Evolutionary conservation across 2,888 invertebrate genomes (phyloP), one percentile per base, ranked within the genome.

Genomic region (Mesopsocus fuscifrons): DNA sequence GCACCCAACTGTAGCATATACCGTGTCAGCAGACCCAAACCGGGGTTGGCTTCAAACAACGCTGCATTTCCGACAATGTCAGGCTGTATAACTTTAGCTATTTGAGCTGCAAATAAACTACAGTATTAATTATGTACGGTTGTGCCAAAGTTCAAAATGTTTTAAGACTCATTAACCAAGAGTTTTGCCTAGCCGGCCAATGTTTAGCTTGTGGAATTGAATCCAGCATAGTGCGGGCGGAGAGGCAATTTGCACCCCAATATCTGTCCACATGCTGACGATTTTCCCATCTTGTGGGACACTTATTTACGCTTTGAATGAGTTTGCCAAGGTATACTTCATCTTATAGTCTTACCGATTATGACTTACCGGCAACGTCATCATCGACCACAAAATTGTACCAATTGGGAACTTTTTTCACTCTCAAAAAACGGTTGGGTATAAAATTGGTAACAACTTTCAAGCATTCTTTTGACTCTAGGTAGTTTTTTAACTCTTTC

Each of bases 401-500:
- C 5, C 6, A 6, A 5, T 3, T 20, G 13, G 38, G 38, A 38
- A 11, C 6, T 16, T 38, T 18, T 38, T 38, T 38, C 4, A 20
- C 4, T 17, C 20, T 38, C n/a, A 38, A 20, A 20, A 18, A 38
- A 5, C 20, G 17, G n/a, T 5, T 11, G 5, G 38, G 38, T 18
- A 38, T 26, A 26, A 26, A 26, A 6, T 11, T 11, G 11, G 26
- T 9, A 6, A 26, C 26, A 6, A 26, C 6, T 11, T 6, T 9
- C 34, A 34, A 34, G 34, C 34, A 18, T 16, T 6, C 8, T 38
- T 38, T 38, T 38, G 21, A 38, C n/a, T 5, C 20, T 18, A 38
- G 38, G 11, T 18, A 38, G 8, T 26, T 11, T 26, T 11, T 26
- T n/a, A n/a, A n/a, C n/a, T n/a, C n/a, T n/a, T n/a, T n/a, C n/a